Conservation (phyloP, 2,888 invertebrate genomes). For the Copidosoma aretas region DNA sequence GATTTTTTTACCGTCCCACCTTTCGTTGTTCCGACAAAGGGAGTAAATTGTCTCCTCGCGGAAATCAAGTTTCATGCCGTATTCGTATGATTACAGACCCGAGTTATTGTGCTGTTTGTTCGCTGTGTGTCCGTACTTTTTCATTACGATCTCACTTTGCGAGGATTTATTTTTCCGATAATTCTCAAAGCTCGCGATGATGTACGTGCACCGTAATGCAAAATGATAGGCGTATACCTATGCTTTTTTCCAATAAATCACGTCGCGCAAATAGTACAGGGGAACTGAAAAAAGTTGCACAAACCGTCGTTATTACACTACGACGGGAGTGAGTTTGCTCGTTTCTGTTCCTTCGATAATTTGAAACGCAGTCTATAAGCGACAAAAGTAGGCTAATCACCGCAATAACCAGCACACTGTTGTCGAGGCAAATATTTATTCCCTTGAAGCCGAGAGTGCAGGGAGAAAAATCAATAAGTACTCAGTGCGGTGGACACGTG, state of each 20-base stretch:
- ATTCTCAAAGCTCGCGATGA: too few relatives aligned
- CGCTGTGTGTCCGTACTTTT: too few relatives aligned
- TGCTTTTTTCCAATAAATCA: background rate
- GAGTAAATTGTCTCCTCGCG: background rate
- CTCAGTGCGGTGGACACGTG: background rate
- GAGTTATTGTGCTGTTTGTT: too few relatives aligned
- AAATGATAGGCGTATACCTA: too few relatives aligned
- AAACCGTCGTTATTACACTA: background rate
- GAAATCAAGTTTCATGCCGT: constrained; percentile 11
- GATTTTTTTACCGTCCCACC: too few relatives aligned
- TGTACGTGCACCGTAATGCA: too few relatives aligned
- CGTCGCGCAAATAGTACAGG: background rate
- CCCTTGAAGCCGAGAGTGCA: background rate
- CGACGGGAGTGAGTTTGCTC: background rate
- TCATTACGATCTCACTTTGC: too few relatives aligned
- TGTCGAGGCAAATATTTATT: background rate
- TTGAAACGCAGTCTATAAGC: background rate
- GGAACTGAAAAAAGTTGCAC: background rate
- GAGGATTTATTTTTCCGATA: too few relatives aligned
- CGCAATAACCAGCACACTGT: constrained; percentile 2
- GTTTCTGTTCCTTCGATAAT: too few relatives aligned
- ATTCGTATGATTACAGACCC: background rate
- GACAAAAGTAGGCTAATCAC: constrained; percentile 17
- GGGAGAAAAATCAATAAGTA: constrained; percentile 16
- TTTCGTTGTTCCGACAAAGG: too few relatives aligned